phyloP scores from a whole-genome alignment of 1,140 invertebrate genomes.

The Grapholita molesta region DNA sequence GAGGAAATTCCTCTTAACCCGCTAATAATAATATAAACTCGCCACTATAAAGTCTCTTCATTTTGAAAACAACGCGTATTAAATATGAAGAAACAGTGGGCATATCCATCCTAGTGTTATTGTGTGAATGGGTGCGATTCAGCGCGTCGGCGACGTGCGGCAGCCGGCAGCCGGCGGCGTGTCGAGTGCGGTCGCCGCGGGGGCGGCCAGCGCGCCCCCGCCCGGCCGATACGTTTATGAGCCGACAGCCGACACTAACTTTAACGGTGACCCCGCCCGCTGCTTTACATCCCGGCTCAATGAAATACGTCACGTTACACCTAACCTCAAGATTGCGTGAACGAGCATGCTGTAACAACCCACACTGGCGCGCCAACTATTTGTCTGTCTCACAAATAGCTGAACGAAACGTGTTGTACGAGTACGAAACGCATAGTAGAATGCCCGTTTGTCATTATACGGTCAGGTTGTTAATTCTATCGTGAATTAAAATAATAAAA shows the following conservation, averaged over 20 bases:
- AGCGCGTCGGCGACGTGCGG: slow-evolving; percentile 70
- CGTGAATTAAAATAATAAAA: background rate
- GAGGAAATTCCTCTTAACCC: too few relatives aligned
- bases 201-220: slow-evolving; percentile 56
- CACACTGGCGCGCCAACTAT: background rate
- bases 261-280: slow-evolving; percentile 66
- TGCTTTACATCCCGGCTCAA: slow-evolving; percentile 67
- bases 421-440: background rate
- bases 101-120: slow-evolving; percentile 51
- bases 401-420: background rate
- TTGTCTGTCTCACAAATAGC: background rate
- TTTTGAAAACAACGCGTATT: background rate
- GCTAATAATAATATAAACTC: background rate
- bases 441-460: background rate
- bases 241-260: slow-evolving; percentile 73
- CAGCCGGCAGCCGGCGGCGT: slow-evolving; percentile 39
- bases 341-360: slow-evolving; percentile 9
- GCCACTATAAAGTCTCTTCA: too few relatives aligned
- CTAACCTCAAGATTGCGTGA: slow-evolving; percentile 25
- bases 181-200: slow-evolving; percentile 74
- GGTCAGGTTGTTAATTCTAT: background rate
- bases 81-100: slow-evolving; percentile 19
- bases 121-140: slow-evolving; percentile 73
- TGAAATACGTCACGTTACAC: slow-evolving; percentile 49
- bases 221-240: slow-evolving; percentile 71